Percentiles rank a stretch among this genome's conserved stretches.
These are phyloP conservation scores for Hedya salicella DNA, from an alignment of 2,888 invertebrate genomes.

Conservation along the genomic window DNA sequence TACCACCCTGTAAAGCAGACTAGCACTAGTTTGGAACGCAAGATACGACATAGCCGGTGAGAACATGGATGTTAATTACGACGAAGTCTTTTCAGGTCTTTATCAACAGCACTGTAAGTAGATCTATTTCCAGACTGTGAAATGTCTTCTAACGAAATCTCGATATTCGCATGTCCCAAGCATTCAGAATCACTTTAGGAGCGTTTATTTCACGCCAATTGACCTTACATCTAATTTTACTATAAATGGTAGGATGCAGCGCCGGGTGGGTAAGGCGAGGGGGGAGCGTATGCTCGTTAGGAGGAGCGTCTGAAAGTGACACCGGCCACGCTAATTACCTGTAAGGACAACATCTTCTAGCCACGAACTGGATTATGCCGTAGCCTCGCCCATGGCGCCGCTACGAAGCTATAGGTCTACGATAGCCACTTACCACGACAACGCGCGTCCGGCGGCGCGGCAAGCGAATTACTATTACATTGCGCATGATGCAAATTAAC, in stretches of 20 bases:
- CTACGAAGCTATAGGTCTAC: neutral
- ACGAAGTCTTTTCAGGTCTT: no score
- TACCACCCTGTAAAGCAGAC: constrained; percentile 64
- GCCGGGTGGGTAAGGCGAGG: constrained; percentile 47
- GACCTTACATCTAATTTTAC: neutral
- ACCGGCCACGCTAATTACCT: constrained; percentile 76
- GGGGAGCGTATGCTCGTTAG: constrained; percentile 73
- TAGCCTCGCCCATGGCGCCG: neutral
- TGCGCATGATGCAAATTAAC: no score
- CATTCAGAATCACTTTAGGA: constrained; percentile 4
- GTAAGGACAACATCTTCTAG: constrained; percentile 66
- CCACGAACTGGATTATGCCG: constrained; percentile 46
- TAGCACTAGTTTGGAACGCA: constrained; percentile 66
- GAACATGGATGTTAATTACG: constrained; percentile 42
- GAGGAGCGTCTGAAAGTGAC: constrained; percentile 78
- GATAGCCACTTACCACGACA: no score
- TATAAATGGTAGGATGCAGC: constrained; percentile 36
- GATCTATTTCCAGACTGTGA: no score
- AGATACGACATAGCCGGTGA: constrained; percentile 66
- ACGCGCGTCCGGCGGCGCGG: no score
- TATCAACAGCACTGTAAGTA: no score
- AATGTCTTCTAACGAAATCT: no score
- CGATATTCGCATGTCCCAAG: no score
- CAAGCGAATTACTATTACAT: no score
- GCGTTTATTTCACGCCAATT: neutral